These are phyloP conservation scores for Amphipyra tragopoginis DNA, from an alignment of 2,888 invertebrate genomes.

Conservation along the genomic window DNA sequence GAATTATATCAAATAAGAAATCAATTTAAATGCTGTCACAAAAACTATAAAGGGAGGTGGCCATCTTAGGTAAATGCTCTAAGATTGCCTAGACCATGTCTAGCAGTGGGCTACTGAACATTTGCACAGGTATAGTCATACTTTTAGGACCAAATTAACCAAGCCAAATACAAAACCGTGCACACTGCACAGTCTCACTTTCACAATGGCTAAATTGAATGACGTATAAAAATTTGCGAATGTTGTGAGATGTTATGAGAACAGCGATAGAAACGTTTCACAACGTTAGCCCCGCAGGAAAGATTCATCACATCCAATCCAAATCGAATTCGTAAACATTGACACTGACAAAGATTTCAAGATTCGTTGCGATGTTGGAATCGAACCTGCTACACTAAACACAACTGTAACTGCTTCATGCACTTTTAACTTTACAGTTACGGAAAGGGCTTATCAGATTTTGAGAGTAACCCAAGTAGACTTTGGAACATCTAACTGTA, in stretches of 20 bases:
- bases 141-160: too few relatives aligned
- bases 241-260: conserved; percentile 35
- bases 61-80: too few relatives aligned
- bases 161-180: neutral
- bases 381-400: neutral
- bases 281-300: conserved; percentile 6
- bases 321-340: conserved; percentile 25
- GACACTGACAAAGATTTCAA: conserved; percentile 7
- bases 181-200: conserved; percentile 16
- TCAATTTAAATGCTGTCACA: too few relatives aligned
- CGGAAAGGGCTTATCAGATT: neutral
- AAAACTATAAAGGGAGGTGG: too few relatives aligned
- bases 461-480: too few relatives aligned
- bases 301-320: neutral
- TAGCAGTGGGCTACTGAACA: too few relatives aligned
- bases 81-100: too few relatives aligned
- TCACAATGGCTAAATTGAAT: conserved; percentile 31
- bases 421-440: too few relatives aligned
- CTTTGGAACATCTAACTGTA: too few relatives aligned
- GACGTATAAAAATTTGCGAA: conserved; percentile 20
- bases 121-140: too few relatives aligned
- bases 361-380: neutral
- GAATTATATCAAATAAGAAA: too few relatives aligned
- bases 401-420: neutral
- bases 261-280: conserved; percentile 27